Conservation (phyloP, 1,140 invertebrate species). For the Pseudomyrmex gracilis region DNA sequence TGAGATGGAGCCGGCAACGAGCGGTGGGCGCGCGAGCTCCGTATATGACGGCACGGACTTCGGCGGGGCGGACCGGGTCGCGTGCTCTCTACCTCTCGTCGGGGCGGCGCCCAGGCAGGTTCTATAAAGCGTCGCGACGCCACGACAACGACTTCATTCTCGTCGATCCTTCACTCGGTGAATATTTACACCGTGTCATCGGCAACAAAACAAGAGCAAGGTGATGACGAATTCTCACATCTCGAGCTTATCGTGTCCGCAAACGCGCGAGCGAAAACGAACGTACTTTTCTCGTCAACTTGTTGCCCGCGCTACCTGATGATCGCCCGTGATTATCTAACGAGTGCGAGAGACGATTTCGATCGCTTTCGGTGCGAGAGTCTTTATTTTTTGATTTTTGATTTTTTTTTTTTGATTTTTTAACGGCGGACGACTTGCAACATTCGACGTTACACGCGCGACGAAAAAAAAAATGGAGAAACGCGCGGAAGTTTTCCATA, state of each 20-base stretch:
- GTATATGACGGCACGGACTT: neutral
- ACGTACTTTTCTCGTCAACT: neutral
- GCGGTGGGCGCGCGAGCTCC: neutral
- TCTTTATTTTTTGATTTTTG: too few species aligned
- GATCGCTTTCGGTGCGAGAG: too few species aligned
- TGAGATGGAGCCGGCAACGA: too few species aligned
- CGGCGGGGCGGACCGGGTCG: slow-evolving; percentile 16
- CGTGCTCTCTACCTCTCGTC: slow-evolving; percentile 42
- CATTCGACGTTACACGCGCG: too few species aligned
- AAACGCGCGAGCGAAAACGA: slow-evolving; percentile 1
- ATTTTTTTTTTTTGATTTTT: too few species aligned
- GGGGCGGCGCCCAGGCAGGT: slow-evolving; percentile 61
- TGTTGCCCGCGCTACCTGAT: neutral
- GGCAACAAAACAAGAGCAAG: slow-evolving; percentile 43
- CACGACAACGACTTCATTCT: slow-evolving; percentile 58
- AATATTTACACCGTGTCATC: slow-evolving; percentile 48
- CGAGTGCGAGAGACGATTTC: too few species aligned
- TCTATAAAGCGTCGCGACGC: slow-evolving; percentile 63
- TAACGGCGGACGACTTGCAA: too few species aligned
- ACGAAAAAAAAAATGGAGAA: too few species aligned
- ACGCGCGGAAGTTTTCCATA: too few species aligned
- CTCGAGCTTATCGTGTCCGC: too few species aligned
- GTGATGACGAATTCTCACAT: slow-evolving; percentile 25
- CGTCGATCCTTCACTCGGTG: slow-evolving; percentile 14
- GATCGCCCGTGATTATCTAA: neutral